Base-by-base conservation (phyloP, 2,797 vertebrate genomes). In the Epinephelus malabaricus region DNA sequence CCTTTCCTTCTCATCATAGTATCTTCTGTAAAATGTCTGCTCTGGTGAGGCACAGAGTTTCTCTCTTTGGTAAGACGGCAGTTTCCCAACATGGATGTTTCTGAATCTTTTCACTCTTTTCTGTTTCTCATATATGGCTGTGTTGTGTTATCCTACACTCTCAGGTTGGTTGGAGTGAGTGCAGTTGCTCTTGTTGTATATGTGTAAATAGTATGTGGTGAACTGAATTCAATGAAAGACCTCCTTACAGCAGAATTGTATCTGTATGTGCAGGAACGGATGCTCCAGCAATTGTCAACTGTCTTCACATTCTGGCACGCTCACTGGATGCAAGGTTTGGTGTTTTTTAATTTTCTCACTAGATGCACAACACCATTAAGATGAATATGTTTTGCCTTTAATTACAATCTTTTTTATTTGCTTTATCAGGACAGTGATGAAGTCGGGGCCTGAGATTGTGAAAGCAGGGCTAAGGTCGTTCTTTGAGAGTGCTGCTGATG, bases 21-120 rank as follows among this genome's bases (percentile, higher is more conserved):
- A 97, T 98, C 89, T 98, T 98, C 96, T 98, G 97, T 96, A 98
- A 98, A 95, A 96, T 98, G 89, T 96, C 97, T 1, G 97, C 96
- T 91, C 94, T 98, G 90, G 97, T 98, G 90, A 96, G 97, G 87
- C 97, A 98, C 93, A 96, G 97, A 93, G 96, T 98, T 82, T 98
- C 97, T 93, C 96, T 98, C 79, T 98, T 98, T 78, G 97, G 97
- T 98, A 96, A 97, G 97, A 88, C 58, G 47, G 69, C 76, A 54
- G 17, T 61, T 70, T 77, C 27, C 82, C 30, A 64, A 12, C 19
- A 34, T 51, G 66, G 40, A 0, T 67, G 63, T 70, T 64, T 78
- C n/a, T 65, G 12, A 63, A 56, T 49, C 49, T 74, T 70, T 59
- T 45, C 21, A 30, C 30, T 84, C 65, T 78, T 75, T 69, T 65